Evolutionary conservation across 2,888 invertebrate species (phyloP), one percentile per base, ranked within the genome.

Genomic region (Himalopsyche tibetana): DNA sequence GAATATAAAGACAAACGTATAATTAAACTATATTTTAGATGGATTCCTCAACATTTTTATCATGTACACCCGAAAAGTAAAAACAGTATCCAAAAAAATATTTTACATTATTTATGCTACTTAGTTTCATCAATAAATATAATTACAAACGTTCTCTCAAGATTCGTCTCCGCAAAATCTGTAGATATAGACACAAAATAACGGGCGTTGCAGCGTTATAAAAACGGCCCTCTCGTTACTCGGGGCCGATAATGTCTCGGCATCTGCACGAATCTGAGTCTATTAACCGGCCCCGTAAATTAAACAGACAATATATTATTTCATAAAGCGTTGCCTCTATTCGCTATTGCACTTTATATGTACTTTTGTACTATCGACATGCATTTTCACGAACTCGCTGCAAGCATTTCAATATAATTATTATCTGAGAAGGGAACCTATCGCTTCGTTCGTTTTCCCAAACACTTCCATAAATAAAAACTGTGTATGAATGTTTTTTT

Each of bases 251-350:
- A 85, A 87, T 82, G 87, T 86, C 87, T 74, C 74, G 82, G 74
- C 82, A 86, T 87, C 87, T 45, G 86, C 87, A 87, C 87, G 87
- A 87, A 86, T 87, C 87, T 82, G 45, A 80, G 80, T 82, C 87
- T 85, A 88, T 88, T 88, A 87, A 82, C 81, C 79, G 80, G 82
- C 85, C 82, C 86, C 87, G 87, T 88, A 88, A 88, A 87, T 88
- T 88, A 86, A 88, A 84, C 85, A 85, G 88, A 87, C 87, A 82
- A 74, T 74, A 74, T 38, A 74, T 63, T 87, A 88, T 87, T 88
- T 88, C 87, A 87, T 86, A 84, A 56, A 38, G 69, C 79, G 28
- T 5, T 42, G 80, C 38, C 28, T 80, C 80, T 80, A 11, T 51
- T 80, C 42, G 51, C 80, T n/a, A 45, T 42, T 51, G 51, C 80